Conservation (phyloP, 2,888 invertebrate genomes). For the Panorpa germanica region DNA sequence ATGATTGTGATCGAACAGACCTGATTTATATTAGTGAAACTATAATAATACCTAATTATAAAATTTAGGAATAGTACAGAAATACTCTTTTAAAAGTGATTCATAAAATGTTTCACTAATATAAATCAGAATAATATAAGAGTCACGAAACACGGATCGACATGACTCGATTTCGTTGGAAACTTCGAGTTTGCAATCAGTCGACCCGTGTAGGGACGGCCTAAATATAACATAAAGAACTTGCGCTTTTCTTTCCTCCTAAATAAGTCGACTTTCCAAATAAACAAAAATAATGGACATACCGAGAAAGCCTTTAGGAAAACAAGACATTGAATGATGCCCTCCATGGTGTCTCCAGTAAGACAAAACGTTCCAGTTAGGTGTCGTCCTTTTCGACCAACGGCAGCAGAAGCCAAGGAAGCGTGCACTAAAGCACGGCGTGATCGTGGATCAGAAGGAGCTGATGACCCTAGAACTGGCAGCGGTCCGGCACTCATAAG, state of each 20-base stretch:
- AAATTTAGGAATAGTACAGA: too few species aligned
- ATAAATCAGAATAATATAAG: too few species aligned
- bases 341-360: slow-evolving; percentile 84
- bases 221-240: slow-evolving; percentile 3
- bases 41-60: too few species aligned
- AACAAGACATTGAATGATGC: slow-evolving; percentile 81
- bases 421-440: slow-evolving; percentile 61
- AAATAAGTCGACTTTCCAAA: slow-evolving; percentile 7
- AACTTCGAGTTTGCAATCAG: too few species aligned
- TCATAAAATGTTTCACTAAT: too few species aligned
- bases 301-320: slow-evolving; percentile 88
- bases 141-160: too few species aligned
- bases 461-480: slow-evolving; percentile 32
- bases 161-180: too few species aligned
- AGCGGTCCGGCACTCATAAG: slow-evolving; percentile 53
- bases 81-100: too few species aligned
- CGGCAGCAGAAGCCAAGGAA: slow-evolving; percentile 49
- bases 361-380: slow-evolving; percentile 77
- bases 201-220: too few species aligned
- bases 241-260: too few species aligned
- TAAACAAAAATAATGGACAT: slow-evolving; percentile 25
- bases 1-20: too few species aligned
- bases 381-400: slow-evolving; percentile 62
- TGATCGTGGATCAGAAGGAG: slow-evolving; percentile 32
- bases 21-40: too few species aligned